Base-by-base conservation (phyloP, 2,797 vertebrate genomes). In the Galagoides demidoff region DNA sequence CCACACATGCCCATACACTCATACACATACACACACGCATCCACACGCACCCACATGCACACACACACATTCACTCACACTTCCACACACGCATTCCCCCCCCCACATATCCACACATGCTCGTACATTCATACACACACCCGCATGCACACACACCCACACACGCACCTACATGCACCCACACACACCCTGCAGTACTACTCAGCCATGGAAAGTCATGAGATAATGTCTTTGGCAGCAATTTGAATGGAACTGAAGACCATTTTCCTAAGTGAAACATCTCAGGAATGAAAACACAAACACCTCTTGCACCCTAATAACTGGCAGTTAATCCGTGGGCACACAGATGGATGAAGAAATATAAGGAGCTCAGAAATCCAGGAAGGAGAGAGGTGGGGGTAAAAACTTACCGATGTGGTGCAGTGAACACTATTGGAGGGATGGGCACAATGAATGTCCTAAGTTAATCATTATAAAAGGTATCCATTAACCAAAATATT, bases 61-160 rank as follows among this genome's bases (percentile, higher is more conserved):
- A 12, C 45, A 49, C 8, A 1, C 45, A 10, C 45, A 49, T 39
- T 39, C 39, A 39, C 39, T 39, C 39, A 14, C 45, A 14, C 49
- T 3, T 13, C 13, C 49, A 49, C 49, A 49, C 13, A 12, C 45
- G 0, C 11, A 12, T 12, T 3, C 45, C 0, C 49, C 14, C 49
- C 13, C 49, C 16, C 49, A 52, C 4, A 1, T 14, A 52, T 13
- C 49, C 49, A 43, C 45, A 49, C 11, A 49, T 49, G 45, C 11
- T 2, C 45, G 2, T 12, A 12, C 45, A 49, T 11, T 0, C 12
- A 13, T 13, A 11, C 45, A 49, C 11, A 49, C 45, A 16, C 14
- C 2, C 49, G 4, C 49, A 49, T 13, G 14, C 49, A 52, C 13
- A 1, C 49, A 45, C 45, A 43, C 11, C 45, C 45, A 49, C 10